phyloP scores from a whole-genome alignment of 2,113 vertebrate species.

The Micromys minutus region DNA sequence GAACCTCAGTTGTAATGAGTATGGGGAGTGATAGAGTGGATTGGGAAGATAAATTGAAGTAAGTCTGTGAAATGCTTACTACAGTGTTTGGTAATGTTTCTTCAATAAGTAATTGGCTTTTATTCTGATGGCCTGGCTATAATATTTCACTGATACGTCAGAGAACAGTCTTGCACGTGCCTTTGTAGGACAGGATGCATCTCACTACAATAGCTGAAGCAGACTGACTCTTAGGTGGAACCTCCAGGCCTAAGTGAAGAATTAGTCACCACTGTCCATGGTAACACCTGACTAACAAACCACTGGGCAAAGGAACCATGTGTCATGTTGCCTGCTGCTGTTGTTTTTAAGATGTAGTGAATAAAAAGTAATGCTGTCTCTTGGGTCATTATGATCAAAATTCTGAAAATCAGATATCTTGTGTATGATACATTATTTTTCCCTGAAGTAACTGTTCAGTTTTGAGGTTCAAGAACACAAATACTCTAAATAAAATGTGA shows the following conservation, averaged over 20 bases:
- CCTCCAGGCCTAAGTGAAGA: background rate
- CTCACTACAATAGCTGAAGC: background rate
- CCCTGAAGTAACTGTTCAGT: background rate
- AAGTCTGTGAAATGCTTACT: constrained; percentile 21
- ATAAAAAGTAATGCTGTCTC: background rate
- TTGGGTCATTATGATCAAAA: background rate
- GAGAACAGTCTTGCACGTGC: background rate
- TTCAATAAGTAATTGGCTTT: constrained; percentile 48
- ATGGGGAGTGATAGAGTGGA: background rate
- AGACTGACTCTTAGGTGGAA: background rate
- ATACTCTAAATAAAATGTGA: background rate
- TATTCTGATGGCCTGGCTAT: constrained; percentile 51
- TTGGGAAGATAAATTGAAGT: constrained; percentile 44
- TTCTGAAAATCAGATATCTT: background rate
- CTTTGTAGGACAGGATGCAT: background rate
- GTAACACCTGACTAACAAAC: background rate
- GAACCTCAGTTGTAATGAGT: constrained; percentile 24
- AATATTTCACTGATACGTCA: constrained; percentile 3
- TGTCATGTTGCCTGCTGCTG: background rate
- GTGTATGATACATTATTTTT: background rate
- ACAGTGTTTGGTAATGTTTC: background rate
- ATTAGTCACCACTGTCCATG: background rate
- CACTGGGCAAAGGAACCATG: background rate
- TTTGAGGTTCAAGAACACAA: background rate
- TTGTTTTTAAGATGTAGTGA: background rate